Evolutionary conservation across 1,140 invertebrate species (phyloP).

Genomic region (Hyposmocoma kahamanoa): DNA sequence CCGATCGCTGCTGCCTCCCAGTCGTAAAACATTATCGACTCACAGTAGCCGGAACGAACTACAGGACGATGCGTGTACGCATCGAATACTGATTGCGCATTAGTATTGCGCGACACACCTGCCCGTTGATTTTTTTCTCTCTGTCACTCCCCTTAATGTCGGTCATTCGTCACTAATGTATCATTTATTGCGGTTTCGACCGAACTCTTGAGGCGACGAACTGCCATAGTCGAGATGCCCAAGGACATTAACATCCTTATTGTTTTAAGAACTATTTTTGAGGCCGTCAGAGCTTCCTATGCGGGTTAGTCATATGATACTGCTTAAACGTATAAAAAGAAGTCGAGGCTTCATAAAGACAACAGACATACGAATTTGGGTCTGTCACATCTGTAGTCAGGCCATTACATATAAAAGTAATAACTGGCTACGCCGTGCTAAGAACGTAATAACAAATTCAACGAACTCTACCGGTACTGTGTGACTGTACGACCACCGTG

Average conservation of each 20-base stretch:
- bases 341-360: constrained; percentile 13
- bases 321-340: too few species aligned
- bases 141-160: constrained; percentile 68
- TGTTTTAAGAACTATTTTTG: constrained; percentile 19
- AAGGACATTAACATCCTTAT: constrained; percentile 45
- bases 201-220: constrained; percentile 39
- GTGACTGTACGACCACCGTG: constrained; percentile 61
- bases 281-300: neutral
- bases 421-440: constrained; percentile 59
- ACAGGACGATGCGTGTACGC: constrained; percentile 66
- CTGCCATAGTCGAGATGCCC: constrained; percentile 41
- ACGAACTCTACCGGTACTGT: constrained; percentile 71
- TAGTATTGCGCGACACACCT: constrained; percentile 70
- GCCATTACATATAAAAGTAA: constrained; percentile 59
- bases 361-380: constrained; percentile 40
- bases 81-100: constrained; percentile 69
- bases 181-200: constrained; percentile 64
- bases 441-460: constrained; percentile 72
- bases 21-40: constrained; percentile 70
- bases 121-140: constrained; percentile 63
- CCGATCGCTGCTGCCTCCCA: constrained; percentile 45
- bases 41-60: constrained; percentile 71
- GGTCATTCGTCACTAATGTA: constrained; percentile 67
- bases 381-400: constrained; percentile 52
- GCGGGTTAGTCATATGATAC: too few species aligned